Conservation (phyloP, 2,113 vertebrate genomes). For the Tapirus terrestris region DNA sequence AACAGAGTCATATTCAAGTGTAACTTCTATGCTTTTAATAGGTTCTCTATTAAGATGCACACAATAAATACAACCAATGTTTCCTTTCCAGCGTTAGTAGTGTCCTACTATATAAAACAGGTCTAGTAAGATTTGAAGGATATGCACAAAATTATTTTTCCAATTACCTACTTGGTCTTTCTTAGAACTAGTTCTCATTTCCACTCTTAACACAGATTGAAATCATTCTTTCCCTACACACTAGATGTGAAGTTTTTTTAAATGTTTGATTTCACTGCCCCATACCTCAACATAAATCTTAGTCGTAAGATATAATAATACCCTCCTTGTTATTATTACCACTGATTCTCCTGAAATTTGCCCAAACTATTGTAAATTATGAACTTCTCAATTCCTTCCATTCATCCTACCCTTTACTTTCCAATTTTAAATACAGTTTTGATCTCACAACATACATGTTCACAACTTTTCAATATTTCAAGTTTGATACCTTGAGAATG, state of each 20-base stretch:
- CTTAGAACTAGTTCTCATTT: not conserved
- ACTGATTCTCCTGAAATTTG: not conserved
- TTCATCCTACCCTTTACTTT: not conserved
- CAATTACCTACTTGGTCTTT: not conserved
- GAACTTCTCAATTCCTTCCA: not conserved
- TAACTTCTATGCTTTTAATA: not conserved
- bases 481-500: not conserved
- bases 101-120: not conserved
- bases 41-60: not conserved
- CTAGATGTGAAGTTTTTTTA: not conserved
- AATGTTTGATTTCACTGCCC: not conserved
- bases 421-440: not conserved
- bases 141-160: slow-evolving; percentile 16
- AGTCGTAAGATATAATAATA: not conserved
- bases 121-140: not conserved
- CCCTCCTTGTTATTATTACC: not conserved
- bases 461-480: not conserved
- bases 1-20: not conserved
- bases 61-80: not conserved
- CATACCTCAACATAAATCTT: not conserved
- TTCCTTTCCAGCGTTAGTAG: not conserved
- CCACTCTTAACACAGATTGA: not conserved
- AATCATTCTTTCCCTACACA: not conserved
- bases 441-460: not conserved
- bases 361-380: not conserved